A percentile compares a stretch with the other conserved stretches of the same genome.
Evolutionary conservation across 35 echinoderm and acorn worm genomes (phyloP).

Genomic region (Acanthaster planci): DNA sequence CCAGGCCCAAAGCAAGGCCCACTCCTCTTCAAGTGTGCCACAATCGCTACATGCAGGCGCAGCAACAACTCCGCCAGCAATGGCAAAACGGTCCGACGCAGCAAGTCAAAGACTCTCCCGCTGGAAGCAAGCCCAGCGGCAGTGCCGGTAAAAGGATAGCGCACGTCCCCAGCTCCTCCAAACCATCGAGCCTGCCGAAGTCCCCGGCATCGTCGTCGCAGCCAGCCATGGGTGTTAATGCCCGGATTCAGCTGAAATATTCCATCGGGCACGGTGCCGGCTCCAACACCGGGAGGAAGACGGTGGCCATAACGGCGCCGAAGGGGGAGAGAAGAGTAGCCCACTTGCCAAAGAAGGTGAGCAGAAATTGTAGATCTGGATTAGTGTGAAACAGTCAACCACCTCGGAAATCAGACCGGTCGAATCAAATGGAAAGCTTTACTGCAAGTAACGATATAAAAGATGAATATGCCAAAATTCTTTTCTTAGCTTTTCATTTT

Average conservation of each 20-base stretch:
- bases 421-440: too few species aligned
- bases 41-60: constrained; percentile 65
- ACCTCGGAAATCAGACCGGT: too few species aligned
- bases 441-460: too few species aligned
- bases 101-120: background rate
- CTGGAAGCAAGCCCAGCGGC: background rate
- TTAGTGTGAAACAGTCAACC: too few species aligned
- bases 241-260: constrained; percentile 4
- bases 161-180: background rate
- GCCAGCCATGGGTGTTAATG: background rate
- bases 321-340: constrained; percentile 66
- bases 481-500: too few species aligned
- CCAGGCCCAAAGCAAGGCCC: constrained; percentile 47
- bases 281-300: constrained; percentile 21
- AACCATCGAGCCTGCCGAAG: too few species aligned
- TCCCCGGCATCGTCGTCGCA: background rate
- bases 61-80: constrained; percentile 49
- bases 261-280: background rate
- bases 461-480: too few species aligned
- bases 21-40: constrained; percentile 87
- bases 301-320: constrained; percentile 51
- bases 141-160: constrained; percentile 37
- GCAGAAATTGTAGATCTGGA: background rate
- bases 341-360: constrained; percentile 71
- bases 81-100: background rate